Percentiles rank a stretch among this genome's conserved stretches.
Evolutionary conservation across 1,140 invertebrate genomes (phyloP).

Genomic region (Penaeus chinensis): DNA sequence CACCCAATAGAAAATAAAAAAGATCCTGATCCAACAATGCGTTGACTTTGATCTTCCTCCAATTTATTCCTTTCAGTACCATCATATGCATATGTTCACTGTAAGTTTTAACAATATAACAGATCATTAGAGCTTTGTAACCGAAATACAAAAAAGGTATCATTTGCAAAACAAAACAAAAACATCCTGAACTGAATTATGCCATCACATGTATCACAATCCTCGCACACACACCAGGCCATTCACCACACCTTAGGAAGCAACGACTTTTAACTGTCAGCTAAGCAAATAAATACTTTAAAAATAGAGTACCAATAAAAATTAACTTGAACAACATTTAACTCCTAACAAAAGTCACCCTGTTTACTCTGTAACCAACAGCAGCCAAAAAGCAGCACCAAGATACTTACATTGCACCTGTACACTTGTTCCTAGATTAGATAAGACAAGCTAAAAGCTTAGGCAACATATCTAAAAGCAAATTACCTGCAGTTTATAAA

Average conservation of each 20-base stretch:
- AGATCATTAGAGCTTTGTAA: no score
- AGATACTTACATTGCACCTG: slow-evolving; percentile 60
- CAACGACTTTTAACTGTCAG: slow-evolving; percentile 46
- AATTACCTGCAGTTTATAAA: slow-evolving; percentile 59
- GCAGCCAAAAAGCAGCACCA: slow-evolving; percentile 58
- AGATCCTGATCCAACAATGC: no score
- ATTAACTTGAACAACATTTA: slow-evolving; percentile 52
- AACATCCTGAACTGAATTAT: slow-evolving; percentile 7
- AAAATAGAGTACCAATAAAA: slow-evolving; percentile 45
- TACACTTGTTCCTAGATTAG: slow-evolving; percentile 56
- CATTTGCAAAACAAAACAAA: not conserved
- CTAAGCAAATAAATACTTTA: slow-evolving; percentile 55
- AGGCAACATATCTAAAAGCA: slow-evolving; percentile 59
- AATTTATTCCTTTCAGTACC: no score
- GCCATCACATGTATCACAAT: slow-evolving; percentile 22
- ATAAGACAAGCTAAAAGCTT: slow-evolving; percentile 58
- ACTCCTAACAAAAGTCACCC: slow-evolving; percentile 56
- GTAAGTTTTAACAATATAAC: no score
- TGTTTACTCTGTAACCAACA: slow-evolving; percentile 59
- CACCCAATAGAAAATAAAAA: no score
- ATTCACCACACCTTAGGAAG: slow-evolving; percentile 35
- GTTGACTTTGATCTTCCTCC: no score
- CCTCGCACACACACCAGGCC: slow-evolving; percentile 18
- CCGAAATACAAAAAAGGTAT: no score
- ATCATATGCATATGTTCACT: no score